Evolutionary conservation across 1,140 invertebrate genomes (phyloP).

Genomic region (Trachymyrmex cornetzi): DNA sequence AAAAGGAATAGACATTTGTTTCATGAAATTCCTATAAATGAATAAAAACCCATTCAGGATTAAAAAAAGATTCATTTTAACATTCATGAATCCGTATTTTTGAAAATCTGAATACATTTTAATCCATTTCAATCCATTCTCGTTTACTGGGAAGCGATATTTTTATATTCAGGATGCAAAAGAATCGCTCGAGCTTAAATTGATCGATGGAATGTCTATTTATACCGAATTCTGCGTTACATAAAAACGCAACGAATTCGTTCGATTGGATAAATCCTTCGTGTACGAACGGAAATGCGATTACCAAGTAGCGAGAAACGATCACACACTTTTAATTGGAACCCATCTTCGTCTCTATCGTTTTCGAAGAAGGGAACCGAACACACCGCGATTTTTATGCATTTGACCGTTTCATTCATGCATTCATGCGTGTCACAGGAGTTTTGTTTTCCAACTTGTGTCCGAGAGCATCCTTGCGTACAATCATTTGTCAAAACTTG

Average conservation of each 20-base stretch:
- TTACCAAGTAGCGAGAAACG: constrained; percentile 12
- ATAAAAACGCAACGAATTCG: not conserved
- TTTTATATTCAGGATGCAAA: constrained; percentile 44
- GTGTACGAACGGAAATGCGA: constrained; percentile 1
- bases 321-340: constrained; percentile 1
- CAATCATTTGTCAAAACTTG: constrained; percentile 52
- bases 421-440: constrained; percentile 8
- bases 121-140: too few species aligned
- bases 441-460: constrained; percentile 40
- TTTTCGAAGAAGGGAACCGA: not conserved
- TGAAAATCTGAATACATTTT: too few species aligned
- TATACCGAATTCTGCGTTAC: constrained; percentile 11
- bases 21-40: too few species aligned
- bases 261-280: not conserved
- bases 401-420: not conserved
- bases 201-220: constrained; percentile 11
- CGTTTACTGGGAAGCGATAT: too few species aligned
- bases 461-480: constrained; percentile 25
- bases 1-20: too few species aligned
- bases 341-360: constrained; percentile 14
- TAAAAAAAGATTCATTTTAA: too few species aligned
- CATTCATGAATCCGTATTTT: too few species aligned
- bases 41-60: too few species aligned
- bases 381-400: not conserved
- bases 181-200: constrained; percentile 37